Evolutionary conservation across 2,113 vertebrate genomes (phyloP).

Genomic region (Neopipo cinnamomea): DNA sequence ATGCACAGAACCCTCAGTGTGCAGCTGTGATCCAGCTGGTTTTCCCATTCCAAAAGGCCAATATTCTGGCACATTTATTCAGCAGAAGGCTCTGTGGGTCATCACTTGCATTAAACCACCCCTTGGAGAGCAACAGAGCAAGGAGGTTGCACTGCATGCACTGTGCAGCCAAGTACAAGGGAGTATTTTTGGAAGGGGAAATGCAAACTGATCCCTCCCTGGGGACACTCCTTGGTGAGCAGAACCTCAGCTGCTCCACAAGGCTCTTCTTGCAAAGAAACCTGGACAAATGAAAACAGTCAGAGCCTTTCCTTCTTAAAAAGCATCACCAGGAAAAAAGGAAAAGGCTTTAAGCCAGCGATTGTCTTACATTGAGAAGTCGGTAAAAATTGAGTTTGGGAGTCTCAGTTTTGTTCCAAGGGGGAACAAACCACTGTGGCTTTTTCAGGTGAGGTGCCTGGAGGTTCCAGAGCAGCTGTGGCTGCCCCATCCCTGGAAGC

Average conservation of each 20-base stretch:
- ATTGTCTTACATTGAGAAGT: not conserved
- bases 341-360: not conserved
- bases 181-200: not conserved
- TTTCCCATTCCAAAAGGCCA: not conserved
- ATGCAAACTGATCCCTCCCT: not conserved
- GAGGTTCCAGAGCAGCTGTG: not conserved
- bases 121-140: not conserved
- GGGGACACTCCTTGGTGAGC: not conserved
- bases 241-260: not conserved
- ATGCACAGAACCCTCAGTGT: fast-evolving
- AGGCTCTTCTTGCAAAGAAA: not conserved
- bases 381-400: not conserved
- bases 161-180: not conserved
- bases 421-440: not conserved
- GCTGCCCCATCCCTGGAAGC: not conserved
- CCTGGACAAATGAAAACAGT: not conserved
- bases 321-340: not conserved
- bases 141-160: not conserved
- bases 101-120: not conserved
- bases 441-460: not conserved
- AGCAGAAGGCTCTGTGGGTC: not conserved
- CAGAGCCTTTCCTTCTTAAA: not conserved
- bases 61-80: not conserved
- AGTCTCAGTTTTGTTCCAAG: not conserved
- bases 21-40: not conserved